phyloP scores from a whole-genome alignment of 2,113 vertebrate genomes.

The Myotis lucifugus region DNA sequence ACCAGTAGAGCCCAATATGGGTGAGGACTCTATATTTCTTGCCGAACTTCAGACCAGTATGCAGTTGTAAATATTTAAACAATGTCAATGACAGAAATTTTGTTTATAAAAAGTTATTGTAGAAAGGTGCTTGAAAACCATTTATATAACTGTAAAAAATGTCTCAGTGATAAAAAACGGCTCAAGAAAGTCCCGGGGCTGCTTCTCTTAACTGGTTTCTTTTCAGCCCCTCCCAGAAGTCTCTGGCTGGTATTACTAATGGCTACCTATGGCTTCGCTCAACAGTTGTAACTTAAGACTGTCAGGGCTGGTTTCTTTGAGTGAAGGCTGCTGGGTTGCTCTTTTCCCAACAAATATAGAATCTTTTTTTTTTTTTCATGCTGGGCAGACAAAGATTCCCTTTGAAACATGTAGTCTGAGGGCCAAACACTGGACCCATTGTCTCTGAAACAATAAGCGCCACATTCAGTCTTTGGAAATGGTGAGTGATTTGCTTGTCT shows the following conservation, averaged over 20 bases:
- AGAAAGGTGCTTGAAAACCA: background rate
- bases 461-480: constrained; percentile 62
- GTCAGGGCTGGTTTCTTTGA: constrained; percentile 51
- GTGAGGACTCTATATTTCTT: background rate
- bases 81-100: background rate
- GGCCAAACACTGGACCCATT: constrained; percentile 70
- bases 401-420: constrained; percentile 73
- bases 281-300: constrained; percentile 51
- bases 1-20: background rate
- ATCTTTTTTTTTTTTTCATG: constrained; percentile 49
- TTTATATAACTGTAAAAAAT: background rate
- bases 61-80: background rate
- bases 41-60: background rate
- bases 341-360: constrained; percentile 67
- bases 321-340: constrained; percentile 58
- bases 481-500: constrained; percentile 32
- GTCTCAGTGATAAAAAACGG: background rate
- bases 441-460: constrained; percentile 64
- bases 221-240: background rate
- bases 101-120: background rate
- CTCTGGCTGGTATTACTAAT: constrained; percentile 26
- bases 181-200: background rate
- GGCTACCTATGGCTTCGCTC: constrained; percentile 29
- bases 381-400: constrained; percentile 73
- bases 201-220: background rate